Conservation (phyloP, 2,888 invertebrate species). For the Stenchaetothrips biformis region DNA sequence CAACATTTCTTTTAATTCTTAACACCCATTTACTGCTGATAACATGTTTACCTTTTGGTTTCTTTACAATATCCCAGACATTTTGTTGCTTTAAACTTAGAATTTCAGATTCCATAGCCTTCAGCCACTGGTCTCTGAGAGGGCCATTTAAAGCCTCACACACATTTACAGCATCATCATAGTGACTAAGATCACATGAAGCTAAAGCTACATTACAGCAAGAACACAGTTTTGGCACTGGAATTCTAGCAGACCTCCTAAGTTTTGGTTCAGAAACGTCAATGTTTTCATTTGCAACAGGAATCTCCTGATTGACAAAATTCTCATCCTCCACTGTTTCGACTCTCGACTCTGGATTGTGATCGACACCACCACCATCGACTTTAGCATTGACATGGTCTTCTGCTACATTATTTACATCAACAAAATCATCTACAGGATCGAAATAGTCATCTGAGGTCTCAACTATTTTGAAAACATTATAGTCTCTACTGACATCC, state of each 20-base stretch:
- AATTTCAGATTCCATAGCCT: not conserved
- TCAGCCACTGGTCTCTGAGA: not conserved
- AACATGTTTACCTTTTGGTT: not conserved
- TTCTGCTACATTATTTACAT: not conserved
- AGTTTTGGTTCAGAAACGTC: too few relatives aligned
- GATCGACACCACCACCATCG: not conserved
- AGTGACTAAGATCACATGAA: not conserved
- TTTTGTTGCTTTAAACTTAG: not conserved
- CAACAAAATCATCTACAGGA: not conserved
- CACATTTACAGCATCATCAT: not conserved
- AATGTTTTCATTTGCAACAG: too few relatives aligned
- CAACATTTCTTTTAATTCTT: constrained; percentile 3
- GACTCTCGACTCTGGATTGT: not conserved
- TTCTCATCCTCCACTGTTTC: not conserved
- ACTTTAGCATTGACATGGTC: not conserved
- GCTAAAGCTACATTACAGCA: not conserved
- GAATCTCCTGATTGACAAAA: too few relatives aligned
- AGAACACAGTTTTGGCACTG: not conserved
- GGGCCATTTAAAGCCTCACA: not conserved
- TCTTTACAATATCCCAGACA: not conserved
- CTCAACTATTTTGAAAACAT: not conserved
- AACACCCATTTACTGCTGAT: not conserved
- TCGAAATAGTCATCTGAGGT: too few relatives aligned
- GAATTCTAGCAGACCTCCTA: not conserved
- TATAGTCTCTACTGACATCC: not conserved